Evolutionary conservation across 2,113 vertebrate genomes (phyloP).

Genomic region (Trochalopteron elliotii): DNA sequence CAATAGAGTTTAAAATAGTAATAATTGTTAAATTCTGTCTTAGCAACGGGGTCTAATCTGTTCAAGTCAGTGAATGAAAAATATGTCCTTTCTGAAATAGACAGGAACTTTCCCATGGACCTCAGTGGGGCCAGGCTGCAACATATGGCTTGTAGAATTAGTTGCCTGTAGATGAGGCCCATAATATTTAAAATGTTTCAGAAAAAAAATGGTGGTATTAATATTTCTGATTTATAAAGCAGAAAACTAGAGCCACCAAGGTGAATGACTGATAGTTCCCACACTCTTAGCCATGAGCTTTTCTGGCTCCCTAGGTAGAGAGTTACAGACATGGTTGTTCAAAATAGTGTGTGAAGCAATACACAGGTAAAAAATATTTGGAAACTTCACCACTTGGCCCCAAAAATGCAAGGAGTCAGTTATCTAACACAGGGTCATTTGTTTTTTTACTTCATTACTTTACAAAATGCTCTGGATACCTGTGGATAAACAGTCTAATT

Average conservation of each 20-base stretch:
- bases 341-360: background rate
- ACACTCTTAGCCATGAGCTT: background rate
- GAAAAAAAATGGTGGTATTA: background rate
- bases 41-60: background rate
- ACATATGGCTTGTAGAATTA: background rate
- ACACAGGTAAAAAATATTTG: background rate
- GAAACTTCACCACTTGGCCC: background rate
- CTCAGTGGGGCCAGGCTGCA: background rate
- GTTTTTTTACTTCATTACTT: background rate
- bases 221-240: background rate
- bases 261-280: background rate
- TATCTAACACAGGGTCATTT: background rate
- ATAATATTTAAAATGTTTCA: background rate
- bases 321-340: background rate
- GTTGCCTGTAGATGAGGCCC: background rate
- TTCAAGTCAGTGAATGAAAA: background rate
- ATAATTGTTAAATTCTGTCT: background rate
- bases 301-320: background rate
- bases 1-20: background rate
- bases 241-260: background rate
- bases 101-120: background rate
- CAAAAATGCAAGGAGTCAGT: background rate
- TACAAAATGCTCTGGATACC: background rate
- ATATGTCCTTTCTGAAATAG: background rate
- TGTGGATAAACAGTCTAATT: background rate